Evolutionary conservation across 2,113 vertebrate species (phyloP).

Genomic region (Daphoenositta chrysoptera): DNA sequence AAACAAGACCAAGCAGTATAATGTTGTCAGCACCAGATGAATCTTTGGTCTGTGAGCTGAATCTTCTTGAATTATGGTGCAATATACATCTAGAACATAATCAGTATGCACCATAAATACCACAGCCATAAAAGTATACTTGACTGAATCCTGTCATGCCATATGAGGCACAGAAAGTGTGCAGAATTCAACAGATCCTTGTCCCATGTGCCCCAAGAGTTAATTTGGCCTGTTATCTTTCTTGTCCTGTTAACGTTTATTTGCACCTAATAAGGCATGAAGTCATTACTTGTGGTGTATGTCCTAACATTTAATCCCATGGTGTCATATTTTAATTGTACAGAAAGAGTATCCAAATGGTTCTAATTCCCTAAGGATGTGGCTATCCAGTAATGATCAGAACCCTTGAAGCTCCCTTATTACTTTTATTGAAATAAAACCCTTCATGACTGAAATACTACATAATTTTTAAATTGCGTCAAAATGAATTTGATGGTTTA

Average conservation of each 20-base stretch:
- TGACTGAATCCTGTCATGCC: neutral
- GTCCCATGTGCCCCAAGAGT: neutral
- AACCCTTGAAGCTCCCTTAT: conserved; percentile 41
- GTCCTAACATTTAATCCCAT: conserved; percentile 36
- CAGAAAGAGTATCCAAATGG: conserved; percentile 4
- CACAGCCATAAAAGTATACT: neutral
- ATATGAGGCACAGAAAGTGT: neutral
- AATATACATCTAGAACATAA: neutral
- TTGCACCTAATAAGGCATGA: conserved; percentile 45
- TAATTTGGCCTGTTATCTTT: conserved; percentile 24
- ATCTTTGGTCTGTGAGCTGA: neutral
- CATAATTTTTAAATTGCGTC: conserved; percentile 38
- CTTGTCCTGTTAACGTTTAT: conserved; percentile 38
- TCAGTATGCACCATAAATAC: neutral
- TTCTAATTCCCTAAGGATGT: neutral
- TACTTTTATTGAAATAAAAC: conserved; percentile 55
- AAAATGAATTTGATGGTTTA: conserved; percentile 35
- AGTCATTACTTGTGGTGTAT: conserved; percentile 15
- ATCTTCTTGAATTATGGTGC: neutral
- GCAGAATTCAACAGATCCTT: neutral
- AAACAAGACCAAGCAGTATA: neutral
- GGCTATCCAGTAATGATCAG: conserved; percentile 34
- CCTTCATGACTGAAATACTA: conserved; percentile 28
- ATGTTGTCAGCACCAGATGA: neutral
- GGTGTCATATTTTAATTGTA: conserved; percentile 46